A percentile compares a stretch with the other conserved stretches of the same genome.
Evolutionary conservation across 2,888 invertebrate species (phyloP).

Genomic region (Flabesymbios commensalis): DNA sequence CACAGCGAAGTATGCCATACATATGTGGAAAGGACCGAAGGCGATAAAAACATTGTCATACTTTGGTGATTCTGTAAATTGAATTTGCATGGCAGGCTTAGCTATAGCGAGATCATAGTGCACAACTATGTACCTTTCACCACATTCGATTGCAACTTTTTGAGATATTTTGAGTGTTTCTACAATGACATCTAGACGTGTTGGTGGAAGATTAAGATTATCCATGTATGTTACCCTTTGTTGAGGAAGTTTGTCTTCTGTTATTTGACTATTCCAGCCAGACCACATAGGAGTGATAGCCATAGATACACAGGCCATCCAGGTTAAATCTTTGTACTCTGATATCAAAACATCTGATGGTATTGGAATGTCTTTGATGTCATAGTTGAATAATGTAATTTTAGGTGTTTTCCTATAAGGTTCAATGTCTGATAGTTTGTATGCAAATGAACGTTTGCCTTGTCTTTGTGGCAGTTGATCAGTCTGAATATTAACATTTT

Average conservation of each 20-base stretch:
- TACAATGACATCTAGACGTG: constrained; percentile 25
- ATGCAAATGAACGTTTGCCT: no score
- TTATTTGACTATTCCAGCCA: constrained; percentile 27
- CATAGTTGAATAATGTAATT: constrained; percentile 13
- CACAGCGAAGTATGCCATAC: no score
- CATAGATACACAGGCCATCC: background rate
- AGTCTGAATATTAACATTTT: no score
- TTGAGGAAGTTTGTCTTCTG: constrained; percentile 18
- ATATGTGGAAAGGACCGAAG: no score
- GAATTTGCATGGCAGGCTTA: no score
- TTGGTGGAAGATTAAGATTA: constrained; percentile 24
- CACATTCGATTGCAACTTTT: no score
- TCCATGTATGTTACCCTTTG: constrained; percentile 31
- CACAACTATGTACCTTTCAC: no score
- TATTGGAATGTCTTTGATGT: background rate
- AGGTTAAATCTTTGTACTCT: background rate
- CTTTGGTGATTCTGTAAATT: no score
- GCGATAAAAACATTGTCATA: no score
- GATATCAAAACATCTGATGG: background rate
- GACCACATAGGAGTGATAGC: constrained; percentile 27
- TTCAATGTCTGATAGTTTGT: background rate
- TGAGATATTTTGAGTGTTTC: constrained; percentile 27
- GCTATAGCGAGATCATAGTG: no score
- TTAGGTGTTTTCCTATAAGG: constrained; percentile 17
- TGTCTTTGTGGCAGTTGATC: no score